These are phyloP conservation scores for Gobiocypris rarus DNA, from an alignment of 2,113 vertebrate species.

Conservation along the genomic window DNA sequence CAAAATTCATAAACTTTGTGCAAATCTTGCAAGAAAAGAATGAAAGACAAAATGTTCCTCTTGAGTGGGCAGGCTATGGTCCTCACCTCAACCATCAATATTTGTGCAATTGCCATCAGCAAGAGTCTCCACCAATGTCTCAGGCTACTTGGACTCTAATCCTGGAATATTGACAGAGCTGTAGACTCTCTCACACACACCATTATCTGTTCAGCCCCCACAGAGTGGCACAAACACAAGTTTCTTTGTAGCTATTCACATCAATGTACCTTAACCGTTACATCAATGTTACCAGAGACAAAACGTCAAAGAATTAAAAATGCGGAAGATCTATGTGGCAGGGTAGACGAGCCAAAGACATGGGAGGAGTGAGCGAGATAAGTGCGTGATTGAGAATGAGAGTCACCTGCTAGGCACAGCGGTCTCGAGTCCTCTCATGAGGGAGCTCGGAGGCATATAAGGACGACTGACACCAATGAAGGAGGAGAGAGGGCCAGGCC, in stretches of 20 bases:
- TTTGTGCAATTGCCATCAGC: background rate
- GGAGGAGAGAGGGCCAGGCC: too few relatives aligned
- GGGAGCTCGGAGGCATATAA: too few relatives aligned
- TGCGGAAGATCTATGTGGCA: too few relatives aligned
- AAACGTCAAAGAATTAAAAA: background rate
- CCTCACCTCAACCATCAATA: conserved; percentile 11
- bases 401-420: too few relatives aligned
- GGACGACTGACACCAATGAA: too few relatives aligned
- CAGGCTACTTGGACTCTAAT: conserved; percentile 11
- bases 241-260: background rate
- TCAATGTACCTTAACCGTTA: background rate
- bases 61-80: background rate
- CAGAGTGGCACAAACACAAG: conserved; percentile 37
- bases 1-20: background rate
- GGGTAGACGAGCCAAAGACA: too few relatives aligned
- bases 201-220: background rate
- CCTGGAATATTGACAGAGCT: conserved; percentile 14
- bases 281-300: background rate
- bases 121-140: conserved; percentile 5
- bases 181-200: background rate
- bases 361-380: too few relatives aligned
- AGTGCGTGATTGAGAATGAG: too few relatives aligned
- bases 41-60: background rate
- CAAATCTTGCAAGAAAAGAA: background rate
- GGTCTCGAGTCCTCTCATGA: too few relatives aligned